These are phyloP conservation scores for Brachypalpus laphriformis DNA, from an alignment of 2,888 invertebrate genomes.

Conservation along the genomic window DNA sequence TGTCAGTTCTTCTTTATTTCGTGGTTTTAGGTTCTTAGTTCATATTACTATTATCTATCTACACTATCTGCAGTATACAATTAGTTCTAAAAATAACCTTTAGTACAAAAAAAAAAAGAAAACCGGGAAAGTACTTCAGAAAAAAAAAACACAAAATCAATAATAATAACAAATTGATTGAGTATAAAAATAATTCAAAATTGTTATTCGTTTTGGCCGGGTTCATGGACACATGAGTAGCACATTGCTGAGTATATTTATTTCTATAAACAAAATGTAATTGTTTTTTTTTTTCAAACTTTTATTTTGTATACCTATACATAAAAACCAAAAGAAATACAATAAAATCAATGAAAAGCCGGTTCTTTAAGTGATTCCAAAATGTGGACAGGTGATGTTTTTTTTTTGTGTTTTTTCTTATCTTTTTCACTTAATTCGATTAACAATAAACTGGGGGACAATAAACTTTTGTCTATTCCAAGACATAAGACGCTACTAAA, in stretches of 20 bases:
- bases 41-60: not conserved
- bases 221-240: slow-evolving; percentile 35
- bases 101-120: not conserved
- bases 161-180: slow-evolving; percentile 16
- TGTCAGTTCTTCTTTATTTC: not conserved
- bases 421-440: not conserved
- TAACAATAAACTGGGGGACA: slow-evolving; percentile 9
- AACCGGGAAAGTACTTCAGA: not conserved
- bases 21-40: not conserved
- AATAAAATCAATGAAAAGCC: not conserved
- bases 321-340: not conserved
- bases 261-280: slow-evolving; percentile 5
- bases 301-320: not conserved
- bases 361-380: slow-evolving; percentile 24
- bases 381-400: slow-evolving; percentile 11
- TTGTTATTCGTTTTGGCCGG: not conserved
- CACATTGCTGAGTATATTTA: not conserved
- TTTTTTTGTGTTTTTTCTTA: not conserved
- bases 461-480: slow-evolving; percentile 38
- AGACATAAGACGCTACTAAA: not conserved
- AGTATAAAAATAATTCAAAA: slow-evolving; percentile 5
- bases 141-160: slow-evolving; percentile 1
- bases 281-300: not conserved
- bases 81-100: not conserved
- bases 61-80: not conserved